phyloP scores from a whole-genome alignment of 2,888 invertebrate genomes.

The Orthosia incerta region DNA sequence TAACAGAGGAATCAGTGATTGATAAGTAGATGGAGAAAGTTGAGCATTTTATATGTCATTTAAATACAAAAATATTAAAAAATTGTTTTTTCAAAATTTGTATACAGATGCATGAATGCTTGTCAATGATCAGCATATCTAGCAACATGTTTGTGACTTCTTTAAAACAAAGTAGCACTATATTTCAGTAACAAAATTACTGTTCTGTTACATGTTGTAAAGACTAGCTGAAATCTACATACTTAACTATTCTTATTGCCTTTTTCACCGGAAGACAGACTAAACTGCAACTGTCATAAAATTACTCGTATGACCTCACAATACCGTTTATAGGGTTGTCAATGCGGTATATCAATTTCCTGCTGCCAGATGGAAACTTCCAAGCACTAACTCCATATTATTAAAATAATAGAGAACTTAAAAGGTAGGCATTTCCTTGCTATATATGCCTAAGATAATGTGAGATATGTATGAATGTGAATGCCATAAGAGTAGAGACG shows the following conservation, averaged over 20 bases:
- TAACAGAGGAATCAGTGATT: too few species aligned
- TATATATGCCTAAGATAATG: too few species aligned
- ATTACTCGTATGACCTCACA: constrained; percentile 31
- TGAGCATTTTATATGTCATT: too few species aligned
- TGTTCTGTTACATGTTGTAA: neutral
- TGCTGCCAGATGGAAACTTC: neutral
- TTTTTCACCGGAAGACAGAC: constrained; percentile 4
- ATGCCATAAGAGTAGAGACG: too few species aligned
- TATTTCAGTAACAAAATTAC: neutral
- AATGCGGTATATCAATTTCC: neutral
- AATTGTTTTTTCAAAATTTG: too few species aligned
- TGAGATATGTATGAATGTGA: too few species aligned
- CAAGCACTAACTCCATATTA: neutral
- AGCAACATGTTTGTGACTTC: neutral
- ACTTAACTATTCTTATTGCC: neutral
- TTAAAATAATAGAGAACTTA: neutral
- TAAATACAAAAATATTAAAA: too few species aligned
- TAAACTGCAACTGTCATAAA: constrained; percentile 39
- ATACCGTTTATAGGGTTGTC: constrained; percentile 29
- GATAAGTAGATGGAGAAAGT: too few species aligned
- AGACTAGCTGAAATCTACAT: neutral
- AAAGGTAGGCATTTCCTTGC: too few species aligned
- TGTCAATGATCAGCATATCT: too few species aligned
- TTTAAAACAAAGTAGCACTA: neutral
- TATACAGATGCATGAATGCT: too few species aligned